Evolutionary conservation across 2,113 vertebrate genomes (phyloP).

Genomic region (Nesogale talazaci): DNA sequence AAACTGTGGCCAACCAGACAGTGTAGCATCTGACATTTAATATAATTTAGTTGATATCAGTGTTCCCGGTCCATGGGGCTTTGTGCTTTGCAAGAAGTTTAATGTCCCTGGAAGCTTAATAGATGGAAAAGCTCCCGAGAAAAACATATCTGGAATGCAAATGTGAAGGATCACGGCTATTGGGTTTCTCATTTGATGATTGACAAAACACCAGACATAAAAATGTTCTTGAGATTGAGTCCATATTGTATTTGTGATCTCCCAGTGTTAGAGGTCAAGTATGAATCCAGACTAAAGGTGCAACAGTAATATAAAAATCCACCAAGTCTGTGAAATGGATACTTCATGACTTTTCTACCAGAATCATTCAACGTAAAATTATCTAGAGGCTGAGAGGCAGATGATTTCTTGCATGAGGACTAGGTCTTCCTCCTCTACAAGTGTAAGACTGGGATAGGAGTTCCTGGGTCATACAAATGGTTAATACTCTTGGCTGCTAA

Average conservation of each 20-base stretch:
- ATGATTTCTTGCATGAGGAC: not conserved
- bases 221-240: slow-evolving; percentile 15
- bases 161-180: slow-evolving; percentile 10
- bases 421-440: not conserved
- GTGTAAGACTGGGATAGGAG: not conserved
- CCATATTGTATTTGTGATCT: not conserved
- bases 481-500: not conserved
- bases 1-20: slow-evolving; percentile 38
- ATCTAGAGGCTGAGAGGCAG: slow-evolving; percentile 3
- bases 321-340: not conserved
- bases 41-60: slow-evolving; percentile 6
- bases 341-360: not conserved
- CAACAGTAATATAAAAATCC: not conserved
- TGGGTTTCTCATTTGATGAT: slow-evolving; percentile 31
- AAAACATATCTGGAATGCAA: slow-evolving; percentile 42
- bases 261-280: not conserved
- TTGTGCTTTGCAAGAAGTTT: not conserved
- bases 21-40: not conserved
- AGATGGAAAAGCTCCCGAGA: not conserved
- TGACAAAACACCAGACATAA: not conserved
- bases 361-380: slow-evolving; percentile 22
- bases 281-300: not conserved
- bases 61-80: not conserved
- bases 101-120: not conserved
- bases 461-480: not conserved